Conservation (phyloP, 1,140 invertebrate species). For the Phthorimaea operculella region DNA sequence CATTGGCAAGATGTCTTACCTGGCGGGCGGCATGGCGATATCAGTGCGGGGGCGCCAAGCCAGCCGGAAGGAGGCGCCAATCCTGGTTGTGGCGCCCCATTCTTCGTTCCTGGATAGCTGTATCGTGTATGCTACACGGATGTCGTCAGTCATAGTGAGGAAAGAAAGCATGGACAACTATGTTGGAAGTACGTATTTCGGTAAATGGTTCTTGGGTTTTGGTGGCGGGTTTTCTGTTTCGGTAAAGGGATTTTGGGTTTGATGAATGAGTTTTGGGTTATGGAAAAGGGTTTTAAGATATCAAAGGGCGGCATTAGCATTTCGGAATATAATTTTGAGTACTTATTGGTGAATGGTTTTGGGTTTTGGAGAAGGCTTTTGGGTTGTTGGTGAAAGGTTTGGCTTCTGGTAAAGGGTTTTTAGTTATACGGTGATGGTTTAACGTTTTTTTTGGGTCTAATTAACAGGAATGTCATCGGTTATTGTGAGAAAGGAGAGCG, state of each 20-base stretch:
- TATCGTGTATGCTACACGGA: conserved; percentile 80
- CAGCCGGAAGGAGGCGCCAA: conserved; percentile 78
- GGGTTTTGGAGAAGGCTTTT: no score
- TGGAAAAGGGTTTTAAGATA: no score
- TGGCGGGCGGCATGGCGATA: conserved; percentile 83
- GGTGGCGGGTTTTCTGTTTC: conserved; percentile 9
- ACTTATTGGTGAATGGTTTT: no score
- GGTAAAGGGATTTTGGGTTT: background rate
- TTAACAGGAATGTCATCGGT: conserved; percentile 82
- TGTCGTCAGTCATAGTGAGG: conserved; percentile 83
- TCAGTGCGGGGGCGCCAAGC: conserved; percentile 80
- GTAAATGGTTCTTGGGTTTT: background rate
- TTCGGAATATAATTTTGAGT: no score
- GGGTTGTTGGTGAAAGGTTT: no score
- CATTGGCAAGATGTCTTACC: conserved; percentile 77
- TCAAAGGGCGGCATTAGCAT: no score
- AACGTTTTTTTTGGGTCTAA: no score
- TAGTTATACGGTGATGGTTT: no score
- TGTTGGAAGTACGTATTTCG: conserved; percentile 80
- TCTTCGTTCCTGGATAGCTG: conserved; percentile 89
- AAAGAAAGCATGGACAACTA: conserved; percentile 83
- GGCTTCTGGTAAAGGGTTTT: no score
- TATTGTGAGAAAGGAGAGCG: conserved; percentile 82
- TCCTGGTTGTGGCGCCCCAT: conserved; percentile 87
- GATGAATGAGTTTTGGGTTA: background rate